Percentiles rank a stretch among this genome's conserved stretches.
These are phyloP conservation scores for Myiotriccus ornatus DNA, from an alignment of 2,797 vertebrate species.

Conservation along the genomic window DNA sequence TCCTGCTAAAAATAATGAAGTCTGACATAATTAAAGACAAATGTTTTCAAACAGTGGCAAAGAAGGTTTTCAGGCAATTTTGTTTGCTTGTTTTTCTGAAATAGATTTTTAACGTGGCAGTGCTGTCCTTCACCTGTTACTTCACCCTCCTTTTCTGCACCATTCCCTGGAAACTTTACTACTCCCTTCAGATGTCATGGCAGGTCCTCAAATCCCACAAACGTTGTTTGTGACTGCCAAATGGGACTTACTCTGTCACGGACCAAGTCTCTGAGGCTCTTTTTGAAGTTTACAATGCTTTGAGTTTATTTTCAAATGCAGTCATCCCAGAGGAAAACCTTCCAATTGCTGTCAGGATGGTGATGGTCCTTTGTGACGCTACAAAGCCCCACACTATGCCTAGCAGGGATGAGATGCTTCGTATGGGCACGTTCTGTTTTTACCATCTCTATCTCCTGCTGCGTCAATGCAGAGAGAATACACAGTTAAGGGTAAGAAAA, in stretches of 20 bases:
- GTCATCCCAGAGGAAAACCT: constrained; percentile 9
- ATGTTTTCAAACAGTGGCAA: not conserved
- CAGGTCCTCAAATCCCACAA: not conserved
- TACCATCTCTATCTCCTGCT: not conserved
- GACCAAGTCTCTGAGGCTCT: not conserved
- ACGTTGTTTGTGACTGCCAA: not conserved
- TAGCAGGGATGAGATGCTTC: not conserved
- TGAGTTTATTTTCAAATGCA: constrained; percentile 16
- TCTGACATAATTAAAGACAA: not conserved
- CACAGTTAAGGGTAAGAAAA: not conserved
- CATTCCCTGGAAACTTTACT: not conserved
- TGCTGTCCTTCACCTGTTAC: not conserved
- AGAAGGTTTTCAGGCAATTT: not conserved
- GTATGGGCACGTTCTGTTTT: accelerated
- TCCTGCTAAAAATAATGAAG: not conserved
- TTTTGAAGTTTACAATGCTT: not conserved
- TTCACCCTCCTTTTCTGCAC: not conserved
- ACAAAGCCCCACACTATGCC: not conserved
- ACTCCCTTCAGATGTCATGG: not conserved
- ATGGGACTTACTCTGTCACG: not conserved
- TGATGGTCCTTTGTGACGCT: not conserved
- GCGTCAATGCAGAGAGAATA: not conserved
- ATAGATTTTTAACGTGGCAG: not conserved
- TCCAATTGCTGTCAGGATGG: constrained; percentile 20
- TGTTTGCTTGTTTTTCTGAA: not conserved